A percentile compares a stretch with the other conserved stretches of the same genome.
phyloP scores from a whole-genome alignment of 2,113 vertebrate genomes.

The Limnothrissa miodon region DNA sequence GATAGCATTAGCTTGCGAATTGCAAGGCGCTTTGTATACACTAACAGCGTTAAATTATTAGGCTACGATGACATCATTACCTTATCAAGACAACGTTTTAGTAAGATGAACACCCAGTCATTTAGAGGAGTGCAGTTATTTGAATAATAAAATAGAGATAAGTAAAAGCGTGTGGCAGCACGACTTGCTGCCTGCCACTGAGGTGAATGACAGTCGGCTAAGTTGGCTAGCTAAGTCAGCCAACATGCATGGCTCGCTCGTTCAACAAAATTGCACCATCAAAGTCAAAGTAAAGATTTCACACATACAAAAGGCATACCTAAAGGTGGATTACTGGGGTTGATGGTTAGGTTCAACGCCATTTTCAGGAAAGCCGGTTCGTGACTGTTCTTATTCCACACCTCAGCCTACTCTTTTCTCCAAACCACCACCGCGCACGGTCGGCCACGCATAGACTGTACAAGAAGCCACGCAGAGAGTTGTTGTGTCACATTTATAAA shows the following conservation, averaged over 20 bases:
- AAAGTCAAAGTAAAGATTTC: too few relatives aligned
- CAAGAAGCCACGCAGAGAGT: conserved; percentile 11
- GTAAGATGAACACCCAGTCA: too few relatives aligned
- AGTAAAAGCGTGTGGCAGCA: neutral
- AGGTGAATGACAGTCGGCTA: conserved; percentile 6
- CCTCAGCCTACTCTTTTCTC: neutral
- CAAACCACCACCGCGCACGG: neutral
- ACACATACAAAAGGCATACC: conserved; percentile 52
- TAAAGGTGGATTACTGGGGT: conserved; percentile 66
- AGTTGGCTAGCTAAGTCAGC: neutral
- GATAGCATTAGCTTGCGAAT: too few relatives aligned
- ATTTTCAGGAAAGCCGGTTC: conserved; percentile 48
- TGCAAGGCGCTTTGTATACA: too few relatives aligned
- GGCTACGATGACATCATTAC: too few relatives aligned
- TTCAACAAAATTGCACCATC: too few relatives aligned
- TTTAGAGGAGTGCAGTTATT: too few relatives aligned
- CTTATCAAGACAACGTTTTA: too few relatives aligned
- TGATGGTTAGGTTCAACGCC: conserved; percentile 70
- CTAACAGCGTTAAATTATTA: too few relatives aligned
- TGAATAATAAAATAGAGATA: neutral
- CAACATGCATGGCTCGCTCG: neutral
- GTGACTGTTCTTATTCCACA: conserved; percentile 12
- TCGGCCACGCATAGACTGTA: too few relatives aligned
- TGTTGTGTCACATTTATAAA: neutral
- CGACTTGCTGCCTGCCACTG: neutral